Evolutionary conservation across 2,888 invertebrate species (phyloP), one percentile per base, ranked within the genome.

Genomic region (Noctua janthina): DNA sequence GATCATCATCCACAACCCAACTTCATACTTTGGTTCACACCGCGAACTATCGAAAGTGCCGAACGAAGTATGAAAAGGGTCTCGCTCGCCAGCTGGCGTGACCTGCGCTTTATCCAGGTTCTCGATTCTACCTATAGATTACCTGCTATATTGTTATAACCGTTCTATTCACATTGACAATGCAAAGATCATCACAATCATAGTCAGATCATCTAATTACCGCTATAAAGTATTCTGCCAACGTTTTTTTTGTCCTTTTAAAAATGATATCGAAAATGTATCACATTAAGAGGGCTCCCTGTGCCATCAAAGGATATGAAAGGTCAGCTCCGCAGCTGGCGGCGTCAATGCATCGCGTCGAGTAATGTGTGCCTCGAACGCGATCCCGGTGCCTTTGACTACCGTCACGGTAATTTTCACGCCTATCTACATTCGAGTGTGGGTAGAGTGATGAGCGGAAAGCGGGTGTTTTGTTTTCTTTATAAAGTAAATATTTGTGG

Each of bases 351-450:
- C 56, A 66, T 76, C 56, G 62, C 56, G 4, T 46, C 8, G 39
- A 67, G 15, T 64, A 79, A 82, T 77, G n/a, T 39, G n/a, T 49
- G 64, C 20, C 64, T 68, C 77, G 67, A 54, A 69, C 49, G 67
- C 43, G 43, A 67, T 76, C 51, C 62, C 68, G 71, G 51, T n/a
- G 56, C 51, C 75, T 78, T 79, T 76, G 75, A 75, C 80, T 83
- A 49, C 15, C 67, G 83, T 78, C 83, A 87, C 78, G 89, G 83
- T 76, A 68, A 78, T 74, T 74, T 80, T 83, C 17, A 83, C 81
- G 81, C 85, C 74, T 35, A 76, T 66, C 76, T 69, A 43, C 56
- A 13, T n/a, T 69, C 7, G 3, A 29, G 13, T 64, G 23, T 10
- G 54, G 75, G 2, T 11, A 13, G 77, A 79, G 74, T 29, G 0